Conservation (phyloP, 2,888 invertebrate species). For the Limnephilus auricula region DNA sequence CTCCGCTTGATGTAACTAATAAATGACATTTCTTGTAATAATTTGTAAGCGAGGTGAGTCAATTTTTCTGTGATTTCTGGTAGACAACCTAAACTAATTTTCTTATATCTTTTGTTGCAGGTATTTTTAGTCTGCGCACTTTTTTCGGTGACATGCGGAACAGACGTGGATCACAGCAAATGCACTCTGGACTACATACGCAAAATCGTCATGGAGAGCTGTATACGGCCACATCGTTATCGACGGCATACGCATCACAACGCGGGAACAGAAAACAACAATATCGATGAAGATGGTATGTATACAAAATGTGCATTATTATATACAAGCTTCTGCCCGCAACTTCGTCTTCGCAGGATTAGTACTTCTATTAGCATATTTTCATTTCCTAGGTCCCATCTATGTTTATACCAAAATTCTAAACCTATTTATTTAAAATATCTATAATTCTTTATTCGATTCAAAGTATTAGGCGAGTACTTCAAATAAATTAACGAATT, state of each 20-base stretch:
- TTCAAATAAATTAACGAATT: too few species aligned
- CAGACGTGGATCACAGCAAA: conserved; percentile 48
- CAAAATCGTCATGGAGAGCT: conserved; percentile 57
- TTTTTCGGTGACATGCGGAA: background rate
- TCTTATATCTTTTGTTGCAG: background rate
- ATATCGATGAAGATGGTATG: background rate
- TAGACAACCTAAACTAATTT: background rate
- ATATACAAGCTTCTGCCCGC: too few species aligned
- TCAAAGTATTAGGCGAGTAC: too few species aligned
- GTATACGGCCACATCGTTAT: conserved; percentile 30
- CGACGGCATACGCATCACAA: conserved; percentile 11
- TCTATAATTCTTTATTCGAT: too few species aligned
- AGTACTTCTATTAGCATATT: too few species aligned
- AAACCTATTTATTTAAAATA: too few species aligned
- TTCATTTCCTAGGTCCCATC: too few species aligned
- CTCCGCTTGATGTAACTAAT: too few species aligned
- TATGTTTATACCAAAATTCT: too few species aligned
- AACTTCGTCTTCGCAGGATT: too few species aligned
- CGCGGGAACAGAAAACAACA: background rate
- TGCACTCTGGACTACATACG: conserved; percentile 54
- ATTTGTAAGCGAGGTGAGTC: background rate
- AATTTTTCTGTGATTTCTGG: background rate
- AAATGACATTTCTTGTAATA: too few species aligned
- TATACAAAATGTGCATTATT: too few species aligned
- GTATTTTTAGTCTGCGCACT: background rate